Percentiles rank a stretch among this genome's conserved stretches.
Conservation (phyloP, 1,140 invertebrate genomes). For the Copidosoma floridanum region DNA sequence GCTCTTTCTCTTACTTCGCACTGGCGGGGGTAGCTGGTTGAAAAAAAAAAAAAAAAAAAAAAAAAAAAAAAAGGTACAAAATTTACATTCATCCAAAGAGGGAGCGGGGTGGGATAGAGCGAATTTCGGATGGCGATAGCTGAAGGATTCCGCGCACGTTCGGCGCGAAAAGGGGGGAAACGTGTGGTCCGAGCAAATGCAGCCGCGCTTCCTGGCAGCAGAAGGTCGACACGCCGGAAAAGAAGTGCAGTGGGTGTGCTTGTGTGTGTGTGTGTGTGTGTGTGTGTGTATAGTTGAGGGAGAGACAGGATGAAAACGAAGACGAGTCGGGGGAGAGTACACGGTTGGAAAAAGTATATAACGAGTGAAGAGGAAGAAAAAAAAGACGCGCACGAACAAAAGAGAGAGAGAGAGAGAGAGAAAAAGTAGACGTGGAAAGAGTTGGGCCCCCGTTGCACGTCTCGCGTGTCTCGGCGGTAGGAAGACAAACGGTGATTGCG, state of each 20-base stretch:
- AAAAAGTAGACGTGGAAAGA: conserved; percentile 3
- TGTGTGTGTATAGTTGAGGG: neutral
- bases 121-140: neutral
- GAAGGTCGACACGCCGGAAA: no score
- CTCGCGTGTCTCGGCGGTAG: conserved; percentile 1
- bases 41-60: conserved; percentile 1
- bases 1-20: neutral
- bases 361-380: conserved; percentile 8
- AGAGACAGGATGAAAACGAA: neutral
- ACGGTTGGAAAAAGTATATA: no score
- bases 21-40: neutral
- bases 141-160: conserved; percentile 23
- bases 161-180: conserved; percentile 2
- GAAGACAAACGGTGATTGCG: conserved; percentile 29
- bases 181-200: conserved; percentile 12
- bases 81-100: conserved; percentile 6
- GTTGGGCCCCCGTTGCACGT: conserved; percentile 14
- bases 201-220: neutral
- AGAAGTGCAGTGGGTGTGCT: no score
- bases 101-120: neutral
- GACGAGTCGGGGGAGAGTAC: no score
- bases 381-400: neutral
- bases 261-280: neutral
- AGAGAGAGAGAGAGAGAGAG: neutral
- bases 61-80: neutral